Evolutionary conservation across 2,888 invertebrate genomes (phyloP).

Genomic region (Thera obeliscata): DNA sequence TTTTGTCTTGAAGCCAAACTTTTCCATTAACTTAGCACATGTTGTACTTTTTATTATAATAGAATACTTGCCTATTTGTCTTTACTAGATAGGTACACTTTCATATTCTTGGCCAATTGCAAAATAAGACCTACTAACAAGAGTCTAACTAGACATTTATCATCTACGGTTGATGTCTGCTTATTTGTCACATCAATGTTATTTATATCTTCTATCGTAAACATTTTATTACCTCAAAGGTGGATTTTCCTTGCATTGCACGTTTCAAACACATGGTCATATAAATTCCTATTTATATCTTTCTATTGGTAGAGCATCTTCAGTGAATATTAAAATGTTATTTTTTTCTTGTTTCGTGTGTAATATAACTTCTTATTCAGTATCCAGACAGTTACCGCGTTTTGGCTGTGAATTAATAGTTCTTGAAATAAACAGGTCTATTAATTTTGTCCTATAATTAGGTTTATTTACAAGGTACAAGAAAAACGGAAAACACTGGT

Average conservation of each 20-base stretch:
- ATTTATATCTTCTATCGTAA: constrained; percentile 71
- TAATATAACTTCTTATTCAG: not conserved
- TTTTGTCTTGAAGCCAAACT: not conserved
- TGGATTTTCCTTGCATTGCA: constrained; percentile 55
- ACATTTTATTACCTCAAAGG: constrained; percentile 65
- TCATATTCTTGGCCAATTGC: constrained; percentile 13
- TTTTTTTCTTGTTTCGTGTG: constrained; percentile 1
- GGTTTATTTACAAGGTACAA: constrained; percentile 29
- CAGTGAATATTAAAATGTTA: constrained; percentile 12
- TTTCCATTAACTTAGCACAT: not conserved
- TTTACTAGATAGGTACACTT: not conserved
- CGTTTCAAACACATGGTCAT: constrained; percentile 54
- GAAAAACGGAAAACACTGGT: constrained; percentile 32
- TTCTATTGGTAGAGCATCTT: constrained; percentile 31
- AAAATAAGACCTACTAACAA: constrained; percentile 37
- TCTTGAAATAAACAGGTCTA: constrained; percentile 20
- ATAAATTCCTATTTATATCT: constrained; percentile 53
- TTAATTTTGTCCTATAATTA: constrained; percentile 32
- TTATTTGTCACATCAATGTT: constrained; percentile 64
- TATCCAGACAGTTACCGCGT: not conserved
- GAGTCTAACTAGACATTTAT: constrained; percentile 42
- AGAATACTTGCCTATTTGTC: not conserved
- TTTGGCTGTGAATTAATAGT: constrained; percentile 10
- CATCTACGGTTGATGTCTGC: constrained; percentile 53
- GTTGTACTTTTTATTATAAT: not conserved